Evolutionary conservation across 1,140 invertebrate genomes (phyloP).

Genomic region (Metaphire vulgaris): DNA sequence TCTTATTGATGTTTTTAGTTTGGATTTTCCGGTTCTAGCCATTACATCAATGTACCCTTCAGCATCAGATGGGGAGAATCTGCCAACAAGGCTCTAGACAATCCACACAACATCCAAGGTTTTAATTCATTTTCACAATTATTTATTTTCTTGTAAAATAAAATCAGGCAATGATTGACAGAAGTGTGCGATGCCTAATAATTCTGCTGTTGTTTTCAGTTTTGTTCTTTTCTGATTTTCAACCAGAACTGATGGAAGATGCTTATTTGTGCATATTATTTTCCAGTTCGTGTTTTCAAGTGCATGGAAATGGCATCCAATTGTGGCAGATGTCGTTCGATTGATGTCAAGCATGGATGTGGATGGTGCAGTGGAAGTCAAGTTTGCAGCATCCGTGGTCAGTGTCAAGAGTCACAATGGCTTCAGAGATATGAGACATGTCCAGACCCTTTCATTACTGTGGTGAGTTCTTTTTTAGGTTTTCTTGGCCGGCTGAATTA

Average conservation of each 20-base stretch:
- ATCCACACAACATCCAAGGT: slow-evolving; percentile 47
- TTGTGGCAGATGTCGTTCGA: slow-evolving; percentile 44
- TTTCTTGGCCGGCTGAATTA: too few relatives aligned
- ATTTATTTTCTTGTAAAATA: too few relatives aligned
- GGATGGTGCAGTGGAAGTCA: slow-evolving; percentile 42
- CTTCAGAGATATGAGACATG: slow-evolving; percentile 81
- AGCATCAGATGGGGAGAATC: slow-evolving; percentile 41
- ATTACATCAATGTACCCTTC: slow-evolving; percentile 40
- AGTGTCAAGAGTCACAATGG: slow-evolving; percentile 57
- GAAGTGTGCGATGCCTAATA: too few relatives aligned
- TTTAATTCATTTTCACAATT: neutral
- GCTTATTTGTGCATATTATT: too few relatives aligned
- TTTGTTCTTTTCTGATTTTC: too few relatives aligned
- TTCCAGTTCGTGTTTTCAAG: slow-evolving; percentile 48
- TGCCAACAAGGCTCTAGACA: slow-evolving; percentile 40
- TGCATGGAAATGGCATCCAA: slow-evolving; percentile 43
- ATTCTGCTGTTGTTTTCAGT: too few relatives aligned
- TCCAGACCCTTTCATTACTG: slow-evolving; percentile 78
- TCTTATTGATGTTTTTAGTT: slow-evolving; percentile 41
- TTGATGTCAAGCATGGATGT: slow-evolving; percentile 39
- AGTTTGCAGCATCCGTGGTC: slow-evolving; percentile 37
- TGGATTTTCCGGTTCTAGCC: slow-evolving; percentile 35
- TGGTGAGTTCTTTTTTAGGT: neutral
- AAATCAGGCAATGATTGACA: too few relatives aligned
- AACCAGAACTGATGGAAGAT: too few relatives aligned